These are phyloP conservation scores for Pegoplata infirma DNA, from an alignment of 2,888 invertebrate genomes.

Conservation along the genomic window DNA sequence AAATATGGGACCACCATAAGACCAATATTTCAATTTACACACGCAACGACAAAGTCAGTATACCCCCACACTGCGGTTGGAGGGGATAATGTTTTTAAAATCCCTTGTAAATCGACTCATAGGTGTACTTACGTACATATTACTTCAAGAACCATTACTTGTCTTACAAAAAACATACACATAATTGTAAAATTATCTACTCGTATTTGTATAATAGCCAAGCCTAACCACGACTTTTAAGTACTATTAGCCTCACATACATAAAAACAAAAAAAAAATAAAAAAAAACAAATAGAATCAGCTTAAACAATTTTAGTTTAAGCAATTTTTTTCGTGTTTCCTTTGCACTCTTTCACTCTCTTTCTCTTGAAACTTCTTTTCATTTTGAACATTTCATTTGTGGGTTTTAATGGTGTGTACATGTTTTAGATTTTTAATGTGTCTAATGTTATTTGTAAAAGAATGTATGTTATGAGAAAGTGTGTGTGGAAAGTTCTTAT, in stretches of 20 bases:
- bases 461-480: slow-evolving; percentile 5
- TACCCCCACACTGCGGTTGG: background rate
- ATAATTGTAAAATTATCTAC: background rate
- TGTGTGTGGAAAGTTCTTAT: background rate
- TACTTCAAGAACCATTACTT: slow-evolving; percentile 10
- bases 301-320: slow-evolving; percentile 25
- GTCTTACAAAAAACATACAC: background rate
- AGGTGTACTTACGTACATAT: background rate
- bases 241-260: slow-evolving; percentile 31
- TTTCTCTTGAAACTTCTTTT: background rate
- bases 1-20: too few relatives aligned
- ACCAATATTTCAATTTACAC: too few relatives aligned
- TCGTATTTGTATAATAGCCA: slow-evolving; percentile 35
- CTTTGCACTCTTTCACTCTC: background rate
- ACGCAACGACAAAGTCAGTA: too few relatives aligned
- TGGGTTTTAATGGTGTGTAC: slow-evolving; percentile 51
- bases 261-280: too few relatives aligned
- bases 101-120: too few relatives aligned
- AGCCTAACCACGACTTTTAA: slow-evolving; percentile 45
- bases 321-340: slow-evolving; percentile 8
- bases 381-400: slow-evolving; percentile 26
- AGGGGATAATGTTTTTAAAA: too few relatives aligned
- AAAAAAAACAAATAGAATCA: slow-evolving; percentile 14
- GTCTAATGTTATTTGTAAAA: slow-evolving; percentile 43
- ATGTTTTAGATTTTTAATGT: slow-evolving; percentile 55